Base-by-base conservation (phyloP, 92 coral and sea anemone species). In the Siderastrea siderea region DNA sequence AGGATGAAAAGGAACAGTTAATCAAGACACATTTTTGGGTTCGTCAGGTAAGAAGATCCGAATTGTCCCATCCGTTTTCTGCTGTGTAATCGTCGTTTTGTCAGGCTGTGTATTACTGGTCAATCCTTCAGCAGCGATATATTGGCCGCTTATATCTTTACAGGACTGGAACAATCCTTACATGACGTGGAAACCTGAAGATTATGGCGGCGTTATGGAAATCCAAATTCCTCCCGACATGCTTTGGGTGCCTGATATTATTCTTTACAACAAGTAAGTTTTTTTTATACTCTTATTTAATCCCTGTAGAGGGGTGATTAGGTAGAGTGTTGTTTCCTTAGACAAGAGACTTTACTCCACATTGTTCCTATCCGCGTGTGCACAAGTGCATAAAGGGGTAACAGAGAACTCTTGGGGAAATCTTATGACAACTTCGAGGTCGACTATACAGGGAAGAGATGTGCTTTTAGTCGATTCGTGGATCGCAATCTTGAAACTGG, bases 171-270 rank as follows among this genome's bases (percentile, higher is more conserved):
- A 47, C 16, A 93, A 90, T 60, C 93, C 93, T 38, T 84, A 81
- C 58, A 75, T 93, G 86, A 90, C 84, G 52, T 93, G 96, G 96
- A 81, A 81, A 7, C 93, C 96, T 13, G 68, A 45, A 38, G 90
- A 93, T 47, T 93, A 45, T 74, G 93, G 84, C 9, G 86, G 89
- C 63, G 81, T 86, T 43, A 90, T 69, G 80, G 91, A 90, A 55
- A 79, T 93, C 68, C 83, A 47, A 54, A 87, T 93, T n/a, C 96
- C 96, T 44, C 79, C 93, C 19, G 91, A 86, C 58, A 93, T 90
- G 96, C 83, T 93, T 13, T 93, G 96, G 96, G 91, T 93, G 10
- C 96, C 96, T n/a, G 96, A 93, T 65, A 78, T 93, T 72, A 82
- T 93, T 63, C 81, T 93, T 14, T 90, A 86, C 86, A 93, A 93